Conservation (phyloP, 2,888 invertebrate species). For the Drosophila macrothrix region DNA sequence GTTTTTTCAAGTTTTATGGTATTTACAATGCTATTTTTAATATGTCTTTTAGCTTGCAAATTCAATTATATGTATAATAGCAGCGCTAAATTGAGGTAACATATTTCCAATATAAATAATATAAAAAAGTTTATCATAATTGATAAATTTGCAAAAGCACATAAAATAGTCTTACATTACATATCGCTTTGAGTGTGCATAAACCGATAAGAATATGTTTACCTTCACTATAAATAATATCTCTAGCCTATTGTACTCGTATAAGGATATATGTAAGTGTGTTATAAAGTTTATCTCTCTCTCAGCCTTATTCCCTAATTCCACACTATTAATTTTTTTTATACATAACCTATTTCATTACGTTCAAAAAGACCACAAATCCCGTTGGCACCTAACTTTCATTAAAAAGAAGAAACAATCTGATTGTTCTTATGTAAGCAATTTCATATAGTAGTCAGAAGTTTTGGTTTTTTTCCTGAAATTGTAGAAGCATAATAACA, state of each 20-base stretch:
- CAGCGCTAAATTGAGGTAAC: not conserved
- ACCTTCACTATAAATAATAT: not conserved
- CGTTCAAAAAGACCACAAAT: not conserved
- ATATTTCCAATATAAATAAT: not conserved
- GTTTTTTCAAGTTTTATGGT: constrained; percentile 19
- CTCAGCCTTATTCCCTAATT: not conserved
- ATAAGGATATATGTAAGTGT: not conserved
- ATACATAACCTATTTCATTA: not conserved
- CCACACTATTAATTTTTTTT: not conserved
- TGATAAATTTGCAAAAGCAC: not conserved
- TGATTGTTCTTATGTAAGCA: not conserved
- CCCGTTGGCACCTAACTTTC: not conserved
- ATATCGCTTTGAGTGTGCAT: not conserved
- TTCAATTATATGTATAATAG: constrained; percentile 12
- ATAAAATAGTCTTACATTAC: not conserved
- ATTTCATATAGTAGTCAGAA: not conserved
- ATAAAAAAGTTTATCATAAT: not conserved
- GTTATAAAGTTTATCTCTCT: not conserved
- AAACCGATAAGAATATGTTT: not conserved
- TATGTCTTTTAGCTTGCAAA: constrained; percentile 1
- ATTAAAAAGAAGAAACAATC: not conserved
- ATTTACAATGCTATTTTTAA: constrained; percentile 23
- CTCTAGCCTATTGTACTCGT: not conserved
- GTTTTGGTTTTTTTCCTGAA: not conserved
- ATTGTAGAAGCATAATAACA: not conserved